A percentile compares a stretch with the other conserved stretches of the same genome.
Evolutionary conservation across 2,113 vertebrate genomes (phyloP).

Genomic region (Oncorhynchus keta): DNA sequence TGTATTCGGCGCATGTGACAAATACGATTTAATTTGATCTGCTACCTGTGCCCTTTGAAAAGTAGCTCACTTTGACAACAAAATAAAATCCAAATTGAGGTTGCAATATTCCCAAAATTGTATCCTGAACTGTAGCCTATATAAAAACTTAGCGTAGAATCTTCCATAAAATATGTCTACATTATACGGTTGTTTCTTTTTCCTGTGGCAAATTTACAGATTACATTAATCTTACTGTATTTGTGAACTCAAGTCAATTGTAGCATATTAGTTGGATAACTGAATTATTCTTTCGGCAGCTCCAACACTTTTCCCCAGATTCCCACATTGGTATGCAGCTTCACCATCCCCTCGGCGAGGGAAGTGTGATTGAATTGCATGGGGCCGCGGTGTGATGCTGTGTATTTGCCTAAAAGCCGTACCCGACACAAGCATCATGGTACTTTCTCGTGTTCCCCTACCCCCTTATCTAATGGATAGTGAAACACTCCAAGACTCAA

Average conservation of each 20-base stretch:
- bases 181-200: no score
- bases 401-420: slow-evolving; percentile 78
- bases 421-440: slow-evolving; percentile 70
- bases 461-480: slow-evolving; percentile 77
- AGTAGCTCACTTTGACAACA: no score
- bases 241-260: slow-evolving; percentile 18
- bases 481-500: slow-evolving; percentile 75
- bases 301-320: not conserved
- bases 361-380: slow-evolving; percentile 56
- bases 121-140: no score
- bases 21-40: no score
- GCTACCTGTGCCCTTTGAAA: no score
- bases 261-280: not conserved
- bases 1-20: no score
- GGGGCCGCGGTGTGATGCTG: slow-evolving; percentile 67
- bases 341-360: slow-evolving; percentile 7
- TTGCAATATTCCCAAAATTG: no score
- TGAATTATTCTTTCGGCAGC: slow-evolving; percentile 8
- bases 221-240: slow-evolving; percentile 6
- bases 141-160: no score
- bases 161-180: no score
- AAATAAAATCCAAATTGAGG: no score
- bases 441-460: slow-evolving; percentile 56
- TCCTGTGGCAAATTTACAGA: no score
- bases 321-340: not conserved